Evolutionary conservation across 1,140 invertebrate genomes (phyloP), one percentile per base, ranked within the genome.

Genomic region (Tetranychus urticae): DNA sequence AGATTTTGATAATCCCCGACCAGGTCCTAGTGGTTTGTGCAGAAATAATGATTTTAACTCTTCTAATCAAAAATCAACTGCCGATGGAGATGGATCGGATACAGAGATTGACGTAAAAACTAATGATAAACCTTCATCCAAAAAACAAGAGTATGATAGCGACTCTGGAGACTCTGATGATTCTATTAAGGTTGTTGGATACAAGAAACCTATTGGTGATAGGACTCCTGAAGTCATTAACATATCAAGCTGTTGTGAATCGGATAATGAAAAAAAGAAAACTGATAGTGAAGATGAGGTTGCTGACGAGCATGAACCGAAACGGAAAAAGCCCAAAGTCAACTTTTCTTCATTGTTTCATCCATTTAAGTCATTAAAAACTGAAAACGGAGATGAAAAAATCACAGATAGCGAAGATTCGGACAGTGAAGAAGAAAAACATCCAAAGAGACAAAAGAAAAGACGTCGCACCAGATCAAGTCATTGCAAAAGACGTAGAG

Each of bases 161-260:
- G 39, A 42, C 10, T 42, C 39, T 6, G 5, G 39, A 6, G 39
- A 42, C 10, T 23, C 13, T 7, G 33, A 57, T 57, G 56, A 57
- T n/a, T 57, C 56, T 8, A 34, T 57, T 13, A n/a, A 36, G 33
- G 33, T 78, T 54, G 69, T 78, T 42, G 71, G 70, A n/a, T 74
- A 73, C 62, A 73, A 77, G 2, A 78, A 77, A 66, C 75, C 76
- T 12, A 73, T 72, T 61, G 70, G 72, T 56, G 74, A 77, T 63
- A 70, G 77, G 60, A 77, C 77, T 35, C 77, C 78, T 10, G 74
- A 75, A 68, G 68, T 76, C 0, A 74, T 79, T 46, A 70, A 67
- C 45, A 58, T 77, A 34, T 57, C 14, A 36, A 42, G 39, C 10
- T 42, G 39, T 10, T 5, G 39, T 42, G 39, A 42, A 42, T 54